Evolutionary conservation across 2,888 invertebrate genomes (phyloP).

Genomic region (Drosophila quinaria): DNA sequence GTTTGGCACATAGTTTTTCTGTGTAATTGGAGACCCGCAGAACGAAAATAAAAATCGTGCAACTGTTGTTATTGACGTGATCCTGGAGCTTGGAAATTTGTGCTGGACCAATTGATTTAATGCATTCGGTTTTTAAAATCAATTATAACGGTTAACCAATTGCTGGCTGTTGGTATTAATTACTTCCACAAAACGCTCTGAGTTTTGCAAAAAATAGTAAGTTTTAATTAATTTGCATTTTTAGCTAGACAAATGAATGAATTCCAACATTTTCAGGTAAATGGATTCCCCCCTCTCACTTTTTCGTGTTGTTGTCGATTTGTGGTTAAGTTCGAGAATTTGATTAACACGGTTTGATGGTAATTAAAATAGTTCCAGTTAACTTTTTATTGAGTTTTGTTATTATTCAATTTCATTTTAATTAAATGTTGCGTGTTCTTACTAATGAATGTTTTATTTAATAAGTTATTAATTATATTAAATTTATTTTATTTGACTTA

Average conservation of each 20-base stretch:
- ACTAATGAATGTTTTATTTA: slow-evolving; percentile 9
- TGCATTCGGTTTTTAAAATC: slow-evolving; percentile 52
- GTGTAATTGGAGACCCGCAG: slow-evolving; percentile 30
- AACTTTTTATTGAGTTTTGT: slow-evolving; percentile 1
- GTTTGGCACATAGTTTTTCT: slow-evolving; percentile 16
- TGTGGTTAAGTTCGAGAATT: slow-evolving; percentile 46
- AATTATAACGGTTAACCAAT: slow-evolving; percentile 51
- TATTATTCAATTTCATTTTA: slow-evolving; percentile 12
- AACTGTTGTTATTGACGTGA: slow-evolving; percentile 42
- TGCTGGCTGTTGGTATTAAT: slow-evolving; percentile 25
- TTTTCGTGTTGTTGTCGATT: slow-evolving; percentile 28
- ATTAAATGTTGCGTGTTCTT: slow-evolving; percentile 29
- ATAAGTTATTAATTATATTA: not conserved
- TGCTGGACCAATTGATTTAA: slow-evolving; percentile 37
- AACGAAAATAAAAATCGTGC: slow-evolving; percentile 19
- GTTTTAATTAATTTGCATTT: slow-evolving; percentile 56
- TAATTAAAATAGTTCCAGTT: slow-evolving; percentile 42
- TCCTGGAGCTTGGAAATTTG: slow-evolving; percentile 12
- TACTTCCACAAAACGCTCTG: slow-evolving; percentile 13
- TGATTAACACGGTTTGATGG: slow-evolving; percentile 54
- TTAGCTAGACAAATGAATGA: slow-evolving; percentile 26
- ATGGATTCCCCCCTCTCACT: not conserved
- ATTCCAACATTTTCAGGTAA: slow-evolving; percentile 5
- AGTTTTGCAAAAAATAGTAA: not conserved
- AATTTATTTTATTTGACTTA: not conserved